Evolutionary conservation across 2,888 invertebrate species (phyloP), one percentile per base, ranked within the genome.

Genomic region (Hirtodrosophila confusa): DNA sequence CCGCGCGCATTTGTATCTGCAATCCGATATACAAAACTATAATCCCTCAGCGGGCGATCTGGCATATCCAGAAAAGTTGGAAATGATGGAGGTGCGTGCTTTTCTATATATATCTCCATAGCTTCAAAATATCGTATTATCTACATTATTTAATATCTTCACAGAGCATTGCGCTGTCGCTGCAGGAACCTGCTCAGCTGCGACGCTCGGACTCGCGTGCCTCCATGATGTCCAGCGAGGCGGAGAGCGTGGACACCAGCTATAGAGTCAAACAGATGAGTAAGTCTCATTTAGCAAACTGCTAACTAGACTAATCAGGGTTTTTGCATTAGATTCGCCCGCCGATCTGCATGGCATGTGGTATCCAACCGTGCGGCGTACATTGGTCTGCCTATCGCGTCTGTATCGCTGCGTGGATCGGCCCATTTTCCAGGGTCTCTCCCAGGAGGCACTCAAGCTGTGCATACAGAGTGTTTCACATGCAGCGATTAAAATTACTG

Each of bases 311-410:
- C 5, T 31, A 23, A 29, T 17, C 0, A 1, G 37, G 5, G 6
- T 6, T 23, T 0, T 10, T 55, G 6, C 4, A 3, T 0, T 91
- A 90, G 95, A 95, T 89, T 97, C 97, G 0, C 97, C 98, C 0
- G 98, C 99, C 0, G 99, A 99, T 93, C 93, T 99, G 33, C 99
- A 99, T 92, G 99, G 99, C 27, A 98, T 99, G 98, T 99, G 99
- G 99, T 99, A 99, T 92, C 99, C 99, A 0, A 98, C 98, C 0
- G 98, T 99, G 0, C 93, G 99, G 12, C 93, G 99, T 43, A 98
- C 99, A 0, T 92, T 99, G 12, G 97, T 99, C 17, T 99, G 98
- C 69, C 93, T 99, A 3, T 99, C 99, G 0, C 95, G 99, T 66
- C 93, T 98, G 0, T 92, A 92, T 75, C 94, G 98, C 50, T 99